Evolutionary conservation across 1,140 invertebrate species (phyloP).

Genomic region (Agrypnia vestita): DNA sequence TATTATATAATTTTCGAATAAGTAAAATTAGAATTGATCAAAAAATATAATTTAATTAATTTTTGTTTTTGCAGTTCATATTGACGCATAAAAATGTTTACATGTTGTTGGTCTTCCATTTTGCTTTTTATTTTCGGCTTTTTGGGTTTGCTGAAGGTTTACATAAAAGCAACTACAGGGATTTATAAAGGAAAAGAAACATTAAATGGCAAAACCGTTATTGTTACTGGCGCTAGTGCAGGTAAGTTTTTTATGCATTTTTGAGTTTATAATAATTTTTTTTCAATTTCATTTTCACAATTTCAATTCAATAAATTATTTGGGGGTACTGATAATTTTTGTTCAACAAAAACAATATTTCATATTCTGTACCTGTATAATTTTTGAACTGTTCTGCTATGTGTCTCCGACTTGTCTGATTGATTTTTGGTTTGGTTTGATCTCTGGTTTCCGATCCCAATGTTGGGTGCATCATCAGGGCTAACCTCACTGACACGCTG

Average conservation of each 20-base stretch:
- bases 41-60: neutral
- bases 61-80: neutral
- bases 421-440: too few relatives aligned
- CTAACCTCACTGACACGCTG: too few relatives aligned
- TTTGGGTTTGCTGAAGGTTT: conserved; percentile 39
- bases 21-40: neutral
- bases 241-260: conserved; percentile 34
- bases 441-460: too few relatives aligned
- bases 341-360: too few relatives aligned
- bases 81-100: conserved; percentile 18
- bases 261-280: neutral
- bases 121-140: conserved; percentile 4
- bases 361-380: too few relatives aligned
- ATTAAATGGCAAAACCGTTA: conserved; percentile 54
- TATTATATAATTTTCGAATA: too few relatives aligned
- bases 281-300: too few relatives aligned
- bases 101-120: neutral
- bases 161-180: conserved; percentile 49
- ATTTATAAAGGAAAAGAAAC: conserved; percentile 54
- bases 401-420: too few relatives aligned
- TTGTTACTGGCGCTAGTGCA: conserved; percentile 56
- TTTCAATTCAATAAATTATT: too few relatives aligned
- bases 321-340: too few relatives aligned
- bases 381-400: too few relatives aligned
- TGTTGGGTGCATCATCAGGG: too few relatives aligned